Base-by-base conservation (phyloP, 2,888 invertebrate genomes). In the Drosophila histrio region DNA sequence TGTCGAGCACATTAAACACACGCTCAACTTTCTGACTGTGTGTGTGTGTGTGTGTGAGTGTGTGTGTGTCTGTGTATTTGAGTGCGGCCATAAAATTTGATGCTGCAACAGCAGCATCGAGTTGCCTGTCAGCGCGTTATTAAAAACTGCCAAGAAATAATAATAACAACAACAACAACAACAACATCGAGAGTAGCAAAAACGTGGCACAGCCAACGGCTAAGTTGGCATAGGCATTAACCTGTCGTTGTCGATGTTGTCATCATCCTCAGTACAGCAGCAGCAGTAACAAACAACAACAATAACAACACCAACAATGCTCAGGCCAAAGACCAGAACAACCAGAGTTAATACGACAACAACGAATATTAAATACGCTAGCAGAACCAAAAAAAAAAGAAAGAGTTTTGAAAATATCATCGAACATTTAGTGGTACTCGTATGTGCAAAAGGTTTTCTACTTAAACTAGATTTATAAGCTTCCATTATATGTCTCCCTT, bases 21-120 rank as follows among this genome's bases (percentile, higher is more conserved):
- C 58, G 41, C 70, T 32, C 52, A 62, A 46, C 60, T 22, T 22
- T 30, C 36, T 46, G 34, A 44, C 56, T 44, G 11, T n/a, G 11
- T 21, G 32, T 22, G 11, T 46, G 22, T 34, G 11, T 34, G 28
- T 13, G 38, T 8, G 22, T 9, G 34, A 30, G 22, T 38, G 34
- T 39, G 38, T 60, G 56, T 41, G 63, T 52, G 57, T 47, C 43
- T 60, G 59, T 67, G 53, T 56, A 72, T 70, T 79, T 81, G 75
- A 81, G 82, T 84, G 69, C 43, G 64, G 72, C 47, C 79, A 67
- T 80, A 61, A 81, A 80, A 85, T 61, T 81, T 69, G 68, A 81
- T 81, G 84, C 73, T 69, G 66, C 77, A 68, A 41, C 50, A 60
- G 59, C 49, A 41, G 63, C 70, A 74, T 68, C 50, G 22, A 70